Conservation (phyloP, 2,113 vertebrate genomes). For the Rousettus leschenaultii region DNA sequence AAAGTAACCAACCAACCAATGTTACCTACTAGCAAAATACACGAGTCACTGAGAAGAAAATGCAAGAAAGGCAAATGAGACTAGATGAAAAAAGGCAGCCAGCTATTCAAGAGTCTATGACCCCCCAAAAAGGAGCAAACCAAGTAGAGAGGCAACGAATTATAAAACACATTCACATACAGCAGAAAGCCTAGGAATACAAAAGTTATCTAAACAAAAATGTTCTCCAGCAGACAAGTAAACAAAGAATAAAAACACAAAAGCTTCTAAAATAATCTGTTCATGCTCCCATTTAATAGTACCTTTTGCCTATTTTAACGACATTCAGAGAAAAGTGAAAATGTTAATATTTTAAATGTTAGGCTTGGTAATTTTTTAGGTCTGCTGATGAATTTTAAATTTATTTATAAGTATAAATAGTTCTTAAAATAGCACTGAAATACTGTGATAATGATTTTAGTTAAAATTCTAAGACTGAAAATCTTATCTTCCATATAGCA, state of each 20-base stretch:
- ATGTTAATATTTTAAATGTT: neutral
- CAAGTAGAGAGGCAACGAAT: neutral
- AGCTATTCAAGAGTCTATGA: neutral
- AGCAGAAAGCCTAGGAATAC: neutral
- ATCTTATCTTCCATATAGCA: neutral
- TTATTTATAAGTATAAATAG: neutral
- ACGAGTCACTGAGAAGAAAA: constrained; percentile 17
- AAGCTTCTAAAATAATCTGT: neutral
- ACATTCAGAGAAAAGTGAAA: neutral
- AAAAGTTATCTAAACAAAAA: neutral
- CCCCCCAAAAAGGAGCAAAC: neutral
- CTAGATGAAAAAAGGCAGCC: neutral
- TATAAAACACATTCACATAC: neutral
- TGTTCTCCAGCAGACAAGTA: neutral
- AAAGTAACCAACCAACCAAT: constrained; percentile 13
- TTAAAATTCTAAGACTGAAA: constrained; percentile 23
- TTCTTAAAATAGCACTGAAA: constrained; percentile 16
- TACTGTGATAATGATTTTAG: neutral
- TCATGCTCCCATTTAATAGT: neutral
- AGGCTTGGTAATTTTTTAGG: neutral
- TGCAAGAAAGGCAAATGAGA: neutral
- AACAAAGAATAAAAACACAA: neutral
- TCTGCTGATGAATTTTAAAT: neutral
- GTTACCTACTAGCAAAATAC: neutral
- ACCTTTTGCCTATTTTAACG: neutral